Base-by-base conservation (phyloP, 2,888 invertebrate genomes). In the Pterostichus madidus region DNA sequence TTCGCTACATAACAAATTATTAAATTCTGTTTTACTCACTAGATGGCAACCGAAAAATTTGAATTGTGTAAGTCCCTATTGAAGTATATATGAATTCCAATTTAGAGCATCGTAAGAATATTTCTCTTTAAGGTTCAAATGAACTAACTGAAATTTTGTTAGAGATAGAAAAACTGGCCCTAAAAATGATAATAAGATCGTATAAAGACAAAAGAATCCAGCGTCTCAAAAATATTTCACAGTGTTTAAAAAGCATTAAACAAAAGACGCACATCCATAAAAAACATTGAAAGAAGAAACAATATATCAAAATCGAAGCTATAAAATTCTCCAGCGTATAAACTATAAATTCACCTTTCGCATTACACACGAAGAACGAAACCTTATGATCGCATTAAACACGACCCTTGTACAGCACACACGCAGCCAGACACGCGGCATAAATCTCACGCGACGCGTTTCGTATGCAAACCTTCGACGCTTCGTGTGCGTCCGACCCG, bases 321-420 rank as follows among this genome's bases (percentile, higher is more conserved):
- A 80, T 80, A 80, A 80, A 71, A 71, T 49, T 53, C 35, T 8
- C 13, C 39, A 71, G 46, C 53, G 80, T 80, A 53, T 49, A 71
- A 35, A 79, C 32, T 53, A 68, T 68, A 80, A 71, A 68, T 80
- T 71, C 80, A 53, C 39, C 49, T 61, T 49, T 46, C 64, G 64
- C 64, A 79, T 79, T 44, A 64, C 17, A 79, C 79, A 64, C 49
- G 59, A 64, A 39, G 53, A 79, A 79, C 46, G 64, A 61, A 79
- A 79, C 64, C 80, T 80, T 80, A 80, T 80, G 80, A 80, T 68
- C 80, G 46, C 71, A 80, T 80, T 80, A 80, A 80, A 80, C 80
- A 80, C 80, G 68, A 80, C 80, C 68, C 71, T 24, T 80, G 79
- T 79, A 77, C 49, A 76, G 13, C 73, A 68, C 73, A 71, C 77